Evolutionary conservation across 2,888 invertebrate species (phyloP).

Genomic region (Erebia palarica): DNA sequence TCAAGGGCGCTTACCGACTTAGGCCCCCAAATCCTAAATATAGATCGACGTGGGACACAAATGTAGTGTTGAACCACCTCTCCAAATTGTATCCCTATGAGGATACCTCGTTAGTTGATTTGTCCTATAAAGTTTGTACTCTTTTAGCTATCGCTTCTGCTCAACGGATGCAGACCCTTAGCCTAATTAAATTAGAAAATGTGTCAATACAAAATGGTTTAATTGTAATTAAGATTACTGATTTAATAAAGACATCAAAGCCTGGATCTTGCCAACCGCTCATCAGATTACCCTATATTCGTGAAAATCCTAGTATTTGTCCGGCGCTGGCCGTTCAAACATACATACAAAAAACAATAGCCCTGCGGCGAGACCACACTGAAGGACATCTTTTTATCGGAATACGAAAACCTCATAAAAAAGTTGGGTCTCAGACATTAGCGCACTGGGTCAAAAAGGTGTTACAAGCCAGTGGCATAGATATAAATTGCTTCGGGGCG

Average conservation of each 20-base stretch:
- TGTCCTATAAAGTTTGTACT: too few relatives aligned
- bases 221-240: neutral
- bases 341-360: neutral
- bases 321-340: neutral
- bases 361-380: too few relatives aligned
- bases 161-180: too few relatives aligned
- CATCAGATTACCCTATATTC: neutral
- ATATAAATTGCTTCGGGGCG: neutral
- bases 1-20: neutral
- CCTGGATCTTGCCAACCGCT: slow-evolving; percentile 1
- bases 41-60: neutral
- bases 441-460: neutral
- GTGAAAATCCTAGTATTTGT: neutral
- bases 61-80: neutral
- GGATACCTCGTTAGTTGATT: too few relatives aligned
- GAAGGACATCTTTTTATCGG: neutral
- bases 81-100: neutral
- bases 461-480: neutral
- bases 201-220: neutral
- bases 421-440: neutral
- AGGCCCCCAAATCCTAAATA: neutral
- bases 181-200: neutral
- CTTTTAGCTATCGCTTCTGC: too few relatives aligned
- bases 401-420: neutral
- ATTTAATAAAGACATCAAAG: neutral